Conservation (phyloP, 2,113 vertebrate genomes). For the Phylloscopus whistleri region DNA sequence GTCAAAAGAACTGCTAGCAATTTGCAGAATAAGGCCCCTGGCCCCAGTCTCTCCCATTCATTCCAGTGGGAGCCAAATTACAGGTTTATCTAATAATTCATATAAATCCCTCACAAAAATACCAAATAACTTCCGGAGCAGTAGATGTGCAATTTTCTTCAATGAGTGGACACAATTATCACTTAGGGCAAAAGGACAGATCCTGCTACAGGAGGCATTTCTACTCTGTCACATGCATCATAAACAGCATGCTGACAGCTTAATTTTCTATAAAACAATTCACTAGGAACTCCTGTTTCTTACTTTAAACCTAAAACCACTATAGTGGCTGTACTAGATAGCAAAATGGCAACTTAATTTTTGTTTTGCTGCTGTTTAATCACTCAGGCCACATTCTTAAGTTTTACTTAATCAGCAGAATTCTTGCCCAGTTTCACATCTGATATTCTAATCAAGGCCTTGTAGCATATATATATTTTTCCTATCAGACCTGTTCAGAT, state of each 20-base stretch:
- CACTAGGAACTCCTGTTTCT: background rate
- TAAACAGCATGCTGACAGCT: background rate
- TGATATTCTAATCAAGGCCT: background rate
- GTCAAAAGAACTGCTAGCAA: background rate
- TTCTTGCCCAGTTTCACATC: background rate
- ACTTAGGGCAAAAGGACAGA: background rate
- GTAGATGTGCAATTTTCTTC: background rate
- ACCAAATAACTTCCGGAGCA: background rate
- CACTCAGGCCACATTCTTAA: background rate
- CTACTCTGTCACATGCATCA: background rate
- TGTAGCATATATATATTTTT: background rate
- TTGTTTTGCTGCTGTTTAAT: background rate
- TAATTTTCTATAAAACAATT: background rate
- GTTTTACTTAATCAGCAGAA: background rate
- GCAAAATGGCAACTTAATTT: background rate
- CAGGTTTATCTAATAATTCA: background rate
- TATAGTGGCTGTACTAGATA: background rate
- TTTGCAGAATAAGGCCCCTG: background rate
- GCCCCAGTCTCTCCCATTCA: background rate
- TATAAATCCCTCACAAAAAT: background rate
- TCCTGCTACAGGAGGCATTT: background rate
- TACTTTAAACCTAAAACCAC: background rate
- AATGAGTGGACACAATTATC: background rate
- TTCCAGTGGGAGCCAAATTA: background rate
- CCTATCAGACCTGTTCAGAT: background rate